Conservation (phyloP, 2,888 invertebrate species). For the Hybos culiciformis region DNA sequence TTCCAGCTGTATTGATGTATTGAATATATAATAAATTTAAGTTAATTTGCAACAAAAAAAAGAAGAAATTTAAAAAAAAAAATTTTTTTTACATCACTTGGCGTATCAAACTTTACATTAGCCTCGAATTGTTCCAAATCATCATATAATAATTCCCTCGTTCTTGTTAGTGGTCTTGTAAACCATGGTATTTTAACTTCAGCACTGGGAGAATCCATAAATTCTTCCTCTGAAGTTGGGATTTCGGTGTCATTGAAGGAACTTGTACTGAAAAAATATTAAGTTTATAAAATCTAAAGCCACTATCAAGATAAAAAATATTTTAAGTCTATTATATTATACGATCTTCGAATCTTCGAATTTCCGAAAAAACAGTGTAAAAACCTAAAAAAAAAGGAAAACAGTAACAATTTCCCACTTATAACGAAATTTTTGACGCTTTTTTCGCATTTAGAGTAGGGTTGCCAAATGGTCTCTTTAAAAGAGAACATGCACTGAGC, state of each 20-base stretch:
- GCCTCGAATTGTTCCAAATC: constrained; percentile 8
- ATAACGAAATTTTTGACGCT: too few species aligned
- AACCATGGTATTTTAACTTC: constrained; percentile 1
- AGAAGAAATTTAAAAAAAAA: not conserved
- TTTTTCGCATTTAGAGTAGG: too few species aligned
- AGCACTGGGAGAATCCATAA: constrained; percentile 1
- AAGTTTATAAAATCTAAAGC: too few species aligned
- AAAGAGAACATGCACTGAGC: too few species aligned
- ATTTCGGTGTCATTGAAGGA: constrained; percentile 10
- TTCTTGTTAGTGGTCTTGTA: constrained; percentile 8
- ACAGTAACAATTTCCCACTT: too few species aligned
- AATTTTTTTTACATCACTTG: not conserved
- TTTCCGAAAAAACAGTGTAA: too few species aligned
- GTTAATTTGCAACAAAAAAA: not conserved
- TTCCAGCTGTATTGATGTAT: not conserved
- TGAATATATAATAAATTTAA: not conserved
- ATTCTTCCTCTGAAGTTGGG: constrained; percentile 9
- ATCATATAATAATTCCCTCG: constrained; percentile 3
- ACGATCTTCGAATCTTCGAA: too few species aligned
- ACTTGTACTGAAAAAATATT: too few species aligned
- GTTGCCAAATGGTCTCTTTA: too few species aligned
- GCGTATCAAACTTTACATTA: not conserved
- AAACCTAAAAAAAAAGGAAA: too few species aligned
- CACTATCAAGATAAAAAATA: too few species aligned
- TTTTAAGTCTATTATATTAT: too few species aligned